A percentile compares a stretch with the other conserved stretches of the same genome.
Evolutionary conservation across 2,113 vertebrate genomes (phyloP).

Genomic region (Daboia siamensis): DNA sequence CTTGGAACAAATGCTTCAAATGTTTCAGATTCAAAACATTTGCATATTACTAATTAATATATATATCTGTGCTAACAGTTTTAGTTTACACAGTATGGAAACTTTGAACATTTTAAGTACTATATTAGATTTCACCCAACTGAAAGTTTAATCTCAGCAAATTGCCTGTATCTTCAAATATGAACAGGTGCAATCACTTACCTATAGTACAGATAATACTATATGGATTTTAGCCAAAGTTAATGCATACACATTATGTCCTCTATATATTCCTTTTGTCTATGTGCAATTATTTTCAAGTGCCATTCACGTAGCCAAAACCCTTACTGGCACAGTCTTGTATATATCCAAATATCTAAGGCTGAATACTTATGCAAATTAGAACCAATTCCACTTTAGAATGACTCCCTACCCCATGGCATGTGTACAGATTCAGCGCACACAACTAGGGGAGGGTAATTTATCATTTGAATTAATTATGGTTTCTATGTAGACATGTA

Average conservation of each 20-base stretch:
- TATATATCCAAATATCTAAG: background rate
- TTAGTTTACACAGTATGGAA: background rate
- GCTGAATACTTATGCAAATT: background rate
- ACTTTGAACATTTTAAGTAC: background rate
- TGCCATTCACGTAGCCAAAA: background rate
- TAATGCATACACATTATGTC: background rate
- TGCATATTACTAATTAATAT: background rate
- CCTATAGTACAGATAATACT: background rate
- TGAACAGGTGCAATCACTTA: background rate
- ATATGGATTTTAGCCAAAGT: background rate
- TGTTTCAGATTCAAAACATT: background rate
- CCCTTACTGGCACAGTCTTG: background rate
- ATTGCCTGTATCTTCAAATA: background rate
- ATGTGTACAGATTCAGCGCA: background rate
- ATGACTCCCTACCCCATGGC: background rate
- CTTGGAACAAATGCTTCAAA: background rate
- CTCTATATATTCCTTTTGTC: background rate
- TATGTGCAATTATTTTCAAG: background rate
- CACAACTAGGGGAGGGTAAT: background rate
- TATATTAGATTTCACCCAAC: background rate
- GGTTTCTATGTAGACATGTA: background rate
- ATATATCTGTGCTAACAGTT: background rate
- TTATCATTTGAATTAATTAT: background rate
- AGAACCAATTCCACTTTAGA: background rate
- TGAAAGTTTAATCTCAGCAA: background rate